These are phyloP conservation scores for Xenopus borealis DNA, from an alignment of 2,113 vertebrate species.

Conservation along the genomic window DNA sequence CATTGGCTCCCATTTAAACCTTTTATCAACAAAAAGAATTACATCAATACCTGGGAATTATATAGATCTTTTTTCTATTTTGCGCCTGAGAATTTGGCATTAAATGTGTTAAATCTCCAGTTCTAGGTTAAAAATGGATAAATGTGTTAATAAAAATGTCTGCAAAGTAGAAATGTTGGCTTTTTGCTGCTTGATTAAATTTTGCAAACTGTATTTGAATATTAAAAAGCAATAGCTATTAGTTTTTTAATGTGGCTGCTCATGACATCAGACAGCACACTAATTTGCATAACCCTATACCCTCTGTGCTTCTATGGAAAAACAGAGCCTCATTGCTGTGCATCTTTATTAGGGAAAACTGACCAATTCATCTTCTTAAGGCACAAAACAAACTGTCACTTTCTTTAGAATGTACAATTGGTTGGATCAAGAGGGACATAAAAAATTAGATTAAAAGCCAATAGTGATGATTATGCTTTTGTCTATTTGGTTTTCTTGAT, in stretches of 20 bases:
- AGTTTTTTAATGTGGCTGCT: slow-evolving; percentile 66
- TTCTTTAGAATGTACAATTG: slow-evolving; percentile 59
- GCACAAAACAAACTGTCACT: slow-evolving; percentile 81
- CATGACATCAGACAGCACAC: slow-evolving; percentile 67
- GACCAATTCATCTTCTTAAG: slow-evolving; percentile 80
- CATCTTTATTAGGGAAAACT: slow-evolving; percentile 80
- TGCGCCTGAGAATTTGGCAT: no score
- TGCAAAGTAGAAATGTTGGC: slow-evolving; percentile 84
- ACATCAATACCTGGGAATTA: no score
- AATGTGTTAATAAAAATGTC: slow-evolving; percentile 83
- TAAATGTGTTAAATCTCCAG: neutral
- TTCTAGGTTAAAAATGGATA: slow-evolving; percentile 73
- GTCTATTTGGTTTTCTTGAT: slow-evolving; percentile 60
- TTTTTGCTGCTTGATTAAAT: slow-evolving; percentile 84
- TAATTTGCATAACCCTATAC: slow-evolving; percentile 74
- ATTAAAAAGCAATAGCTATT: slow-evolving; percentile 77
- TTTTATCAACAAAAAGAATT: no score
- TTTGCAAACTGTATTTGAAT: slow-evolving; percentile 84
- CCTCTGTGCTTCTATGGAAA: slow-evolving; percentile 36
- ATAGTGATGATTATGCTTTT: slow-evolving; percentile 35
- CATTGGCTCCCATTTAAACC: no score
- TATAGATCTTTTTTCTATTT: no score
- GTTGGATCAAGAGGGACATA: slow-evolving; percentile 49
- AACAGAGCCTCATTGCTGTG: slow-evolving; percentile 63
- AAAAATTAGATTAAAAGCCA: slow-evolving; percentile 37